Evolutionary conservation across 2,113 vertebrate species (phyloP), one percentile per base, ranked within the genome.

Genomic region (Brachyistius frenatus): DNA sequence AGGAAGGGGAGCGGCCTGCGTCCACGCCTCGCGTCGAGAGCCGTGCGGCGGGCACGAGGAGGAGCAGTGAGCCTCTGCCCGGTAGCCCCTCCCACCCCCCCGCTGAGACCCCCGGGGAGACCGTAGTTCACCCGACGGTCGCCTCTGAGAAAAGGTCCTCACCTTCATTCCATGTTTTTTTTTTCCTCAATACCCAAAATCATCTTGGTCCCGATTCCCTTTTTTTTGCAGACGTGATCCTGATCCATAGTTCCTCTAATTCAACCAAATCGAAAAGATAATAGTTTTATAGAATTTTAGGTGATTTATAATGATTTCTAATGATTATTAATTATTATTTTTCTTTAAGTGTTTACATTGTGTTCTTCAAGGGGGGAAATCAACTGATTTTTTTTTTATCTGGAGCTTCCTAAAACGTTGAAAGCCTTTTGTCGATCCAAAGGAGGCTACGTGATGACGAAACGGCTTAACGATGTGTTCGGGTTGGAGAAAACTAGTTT

Each of bases 61-160:
- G 88, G 74, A 91, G 82, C 83, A 90, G 86, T 86, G 89, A 75
- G 52, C 86, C 86, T 73, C 76, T 80, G 52, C 61, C 47, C 61
- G 68, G 50, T 80, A 76, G 55, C 73, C 64, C 70, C 79, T 71
- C 54, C 58, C 78, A 35, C 37, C 66, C 76, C 65, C 58, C 14
- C 30, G 55, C 78, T 46, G 78, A 84, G 31, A 11, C 75, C 77
- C 73, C 50, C 53, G 32, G 32, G 31, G 70, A 88, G 64, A 69
- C 65, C 23, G 10, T 70, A 7, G 57, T 67, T 46, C 81, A 53
- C 15, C 89, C 39, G 84, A 79, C 2, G 37, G 78, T 79, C 81
- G 54, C 82, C 70, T 83, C 87, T 30, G 85, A 89, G 41, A 79
- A 86, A 83, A 93, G 92, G 92, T 93, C 57, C 77, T 86, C 37